Conservation (phyloP, 2,113 vertebrate genomes). For the Tympanuchus pallidicinctus region DNA sequence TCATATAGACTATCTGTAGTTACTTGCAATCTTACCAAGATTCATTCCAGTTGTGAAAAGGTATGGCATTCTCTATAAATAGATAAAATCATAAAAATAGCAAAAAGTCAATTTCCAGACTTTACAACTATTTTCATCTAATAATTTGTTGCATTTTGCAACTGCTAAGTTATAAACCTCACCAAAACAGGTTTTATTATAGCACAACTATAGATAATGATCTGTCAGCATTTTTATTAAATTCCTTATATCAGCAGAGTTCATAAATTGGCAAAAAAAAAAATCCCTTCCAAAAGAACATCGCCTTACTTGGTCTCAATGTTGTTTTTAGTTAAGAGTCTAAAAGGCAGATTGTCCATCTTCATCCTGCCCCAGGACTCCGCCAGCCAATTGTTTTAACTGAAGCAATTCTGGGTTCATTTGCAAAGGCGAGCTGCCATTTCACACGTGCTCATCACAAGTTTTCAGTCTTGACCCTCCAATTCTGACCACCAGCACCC, state of each 20-base stretch:
- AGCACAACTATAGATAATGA: not conserved
- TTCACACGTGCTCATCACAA: not conserved
- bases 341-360: not conserved
- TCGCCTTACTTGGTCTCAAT: accelerated
- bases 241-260: slow-evolving; percentile 6
- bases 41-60: not conserved
- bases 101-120: slow-evolving; percentile 10
- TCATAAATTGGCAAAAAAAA: not conserved
- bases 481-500: accelerated
- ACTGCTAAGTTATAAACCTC: not conserved
- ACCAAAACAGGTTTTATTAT: not conserved
- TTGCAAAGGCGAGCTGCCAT: not conserved
- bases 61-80: not conserved
- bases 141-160: slow-evolving; percentile 1
- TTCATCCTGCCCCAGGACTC: not conserved
- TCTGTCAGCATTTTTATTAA: slow-evolving; percentile 11
- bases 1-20: not conserved
- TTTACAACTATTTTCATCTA: slow-evolving; percentile 12
- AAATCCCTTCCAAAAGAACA: not conserved
- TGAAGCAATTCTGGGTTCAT: not conserved
- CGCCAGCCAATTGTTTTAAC: not conserved
- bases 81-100: slow-evolving; percentile 19
- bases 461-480: not conserved
- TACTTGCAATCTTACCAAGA: not conserved
- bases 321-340: not conserved